phyloP scores from a whole-genome alignment of 2,113 vertebrate genomes.

The Lepidothrix coronata region DNA sequence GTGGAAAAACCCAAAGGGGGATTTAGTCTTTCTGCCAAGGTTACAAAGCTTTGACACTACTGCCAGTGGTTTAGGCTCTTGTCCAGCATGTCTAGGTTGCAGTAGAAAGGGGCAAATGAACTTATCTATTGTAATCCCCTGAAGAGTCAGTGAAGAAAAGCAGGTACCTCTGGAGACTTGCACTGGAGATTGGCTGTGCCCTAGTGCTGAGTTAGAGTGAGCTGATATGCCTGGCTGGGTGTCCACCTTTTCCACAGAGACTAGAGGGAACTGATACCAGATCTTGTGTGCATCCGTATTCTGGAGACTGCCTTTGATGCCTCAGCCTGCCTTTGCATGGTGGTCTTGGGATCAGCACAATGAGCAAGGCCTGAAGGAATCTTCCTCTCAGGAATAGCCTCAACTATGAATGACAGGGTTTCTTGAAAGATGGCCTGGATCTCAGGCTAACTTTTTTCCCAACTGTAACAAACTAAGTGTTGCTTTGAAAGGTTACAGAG shows the following conservation, averaged over 20 bases:
- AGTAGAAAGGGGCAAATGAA: not conserved
- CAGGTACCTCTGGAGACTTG: not conserved
- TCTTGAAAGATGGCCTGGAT: not conserved
- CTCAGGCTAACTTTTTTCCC: not conserved
- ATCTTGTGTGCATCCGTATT: not conserved
- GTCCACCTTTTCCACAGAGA: not conserved
- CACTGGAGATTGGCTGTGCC: not conserved
- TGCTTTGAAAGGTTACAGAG: not conserved
- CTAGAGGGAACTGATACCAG: not conserved
- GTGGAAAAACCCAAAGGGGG: not conserved
- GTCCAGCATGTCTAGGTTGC: not conserved
- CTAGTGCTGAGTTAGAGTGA: not conserved
- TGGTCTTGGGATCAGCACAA: not conserved
- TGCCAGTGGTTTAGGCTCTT: not conserved
- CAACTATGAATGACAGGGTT: not conserved
- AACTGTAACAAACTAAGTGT: not conserved
- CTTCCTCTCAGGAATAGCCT: not conserved
- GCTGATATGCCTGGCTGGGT: not conserved
- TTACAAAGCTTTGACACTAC: not conserved
- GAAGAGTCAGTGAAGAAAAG: not conserved
- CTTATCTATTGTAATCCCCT: not conserved
- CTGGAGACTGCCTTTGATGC: not conserved
- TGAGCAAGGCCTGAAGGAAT: not conserved
- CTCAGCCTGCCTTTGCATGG: not conserved
- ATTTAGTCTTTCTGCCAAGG: not conserved